These are phyloP conservation scores for Hipparchia sbordonii DNA, from an alignment of 2,888 invertebrate genomes.

Conservation along the genomic window DNA sequence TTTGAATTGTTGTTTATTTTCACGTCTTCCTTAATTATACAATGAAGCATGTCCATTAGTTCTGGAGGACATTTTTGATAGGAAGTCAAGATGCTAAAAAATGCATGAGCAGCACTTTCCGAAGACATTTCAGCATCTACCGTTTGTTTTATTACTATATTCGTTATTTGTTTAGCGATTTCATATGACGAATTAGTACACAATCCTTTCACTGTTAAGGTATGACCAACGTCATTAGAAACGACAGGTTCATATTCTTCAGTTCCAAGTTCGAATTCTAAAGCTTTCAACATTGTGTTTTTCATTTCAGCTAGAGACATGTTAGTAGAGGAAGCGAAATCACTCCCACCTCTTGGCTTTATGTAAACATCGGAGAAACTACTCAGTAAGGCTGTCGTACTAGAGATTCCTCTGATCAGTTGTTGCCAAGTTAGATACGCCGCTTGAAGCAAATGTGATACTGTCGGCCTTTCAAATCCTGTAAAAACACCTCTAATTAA, in stretches of 20 bases:
- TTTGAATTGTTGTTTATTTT: slow-evolving; percentile 38
- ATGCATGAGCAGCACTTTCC: slow-evolving; percentile 41
- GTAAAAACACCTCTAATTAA: slow-evolving; percentile 46
- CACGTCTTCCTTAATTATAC: slow-evolving; percentile 48
- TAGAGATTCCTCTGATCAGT: slow-evolving; percentile 82
- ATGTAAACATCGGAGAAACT: slow-evolving; percentile 87
- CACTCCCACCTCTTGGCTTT: slow-evolving; percentile 75
- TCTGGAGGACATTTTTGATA: slow-evolving; percentile 61
- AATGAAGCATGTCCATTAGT: slow-evolving; percentile 46
- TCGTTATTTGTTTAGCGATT: slow-evolving; percentile 81
- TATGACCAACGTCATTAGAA: slow-evolving; percentile 52
- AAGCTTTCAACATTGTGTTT: slow-evolving; percentile 67
- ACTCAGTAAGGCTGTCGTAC: slow-evolving; percentile 79
- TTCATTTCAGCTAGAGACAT: slow-evolving; percentile 77
- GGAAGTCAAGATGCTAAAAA: slow-evolving; percentile 55
- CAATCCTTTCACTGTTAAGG: slow-evolving; percentile 72
- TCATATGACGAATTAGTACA: slow-evolving; percentile 77
- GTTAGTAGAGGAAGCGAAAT: slow-evolving; percentile 61
- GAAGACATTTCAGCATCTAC: slow-evolving; percentile 28
- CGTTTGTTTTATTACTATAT: slow-evolving; percentile 57
- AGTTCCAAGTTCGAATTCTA: slow-evolving; percentile 50
- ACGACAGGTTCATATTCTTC: slow-evolving; percentile 43
- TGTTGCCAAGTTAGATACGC: slow-evolving; percentile 86
- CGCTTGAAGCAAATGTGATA: slow-evolving; percentile 86
- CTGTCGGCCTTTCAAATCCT: slow-evolving; percentile 84